Evolutionary conservation across 2,797 vertebrate genomes (phyloP).

Genomic region (Gobionotothen gibberifrons): DNA sequence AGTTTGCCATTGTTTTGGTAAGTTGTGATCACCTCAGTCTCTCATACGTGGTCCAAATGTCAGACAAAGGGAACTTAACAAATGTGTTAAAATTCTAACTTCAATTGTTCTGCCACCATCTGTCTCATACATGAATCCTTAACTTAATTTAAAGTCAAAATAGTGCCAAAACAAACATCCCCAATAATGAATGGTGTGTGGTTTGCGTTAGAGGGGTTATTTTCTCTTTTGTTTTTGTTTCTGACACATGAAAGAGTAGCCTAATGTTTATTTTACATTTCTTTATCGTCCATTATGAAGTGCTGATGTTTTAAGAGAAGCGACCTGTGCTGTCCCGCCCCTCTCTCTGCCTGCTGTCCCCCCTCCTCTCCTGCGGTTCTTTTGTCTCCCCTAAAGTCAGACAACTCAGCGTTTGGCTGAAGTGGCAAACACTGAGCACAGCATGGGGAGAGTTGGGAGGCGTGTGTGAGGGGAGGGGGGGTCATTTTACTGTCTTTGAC

Average conservation of each 20-base stretch:
- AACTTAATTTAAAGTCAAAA: background rate
- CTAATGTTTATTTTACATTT: background rate
- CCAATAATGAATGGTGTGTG: background rate
- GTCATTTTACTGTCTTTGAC: constrained; percentile 18
- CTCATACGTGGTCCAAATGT: background rate
- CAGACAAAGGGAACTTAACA: background rate
- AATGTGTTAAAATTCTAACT: background rate
- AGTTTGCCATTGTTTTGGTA: constrained; percentile 96
- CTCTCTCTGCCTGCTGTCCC: constrained; percentile 49
- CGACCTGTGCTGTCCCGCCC: constrained; percentile 73
- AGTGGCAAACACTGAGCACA: constrained; percentile 54
- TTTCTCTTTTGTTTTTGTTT: background rate
- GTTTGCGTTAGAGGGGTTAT: background rate
- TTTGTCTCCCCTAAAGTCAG: constrained; percentile 81
- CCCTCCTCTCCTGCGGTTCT: constrained; percentile 70
- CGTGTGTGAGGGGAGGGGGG: background rate
- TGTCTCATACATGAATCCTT: background rate
- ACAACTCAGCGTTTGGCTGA: constrained; percentile 71
- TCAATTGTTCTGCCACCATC: background rate
- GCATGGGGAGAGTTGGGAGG: constrained; percentile 38
- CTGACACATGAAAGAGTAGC: background rate
- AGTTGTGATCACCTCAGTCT: constrained; percentile 65
- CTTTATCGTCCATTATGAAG: constrained; percentile 48
- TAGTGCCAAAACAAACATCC: background rate
- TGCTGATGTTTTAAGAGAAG: constrained; percentile 59